These are phyloP conservation scores for Amiota minor DNA, from an alignment of 2,888 invertebrate species.

Conservation along the genomic window DNA sequence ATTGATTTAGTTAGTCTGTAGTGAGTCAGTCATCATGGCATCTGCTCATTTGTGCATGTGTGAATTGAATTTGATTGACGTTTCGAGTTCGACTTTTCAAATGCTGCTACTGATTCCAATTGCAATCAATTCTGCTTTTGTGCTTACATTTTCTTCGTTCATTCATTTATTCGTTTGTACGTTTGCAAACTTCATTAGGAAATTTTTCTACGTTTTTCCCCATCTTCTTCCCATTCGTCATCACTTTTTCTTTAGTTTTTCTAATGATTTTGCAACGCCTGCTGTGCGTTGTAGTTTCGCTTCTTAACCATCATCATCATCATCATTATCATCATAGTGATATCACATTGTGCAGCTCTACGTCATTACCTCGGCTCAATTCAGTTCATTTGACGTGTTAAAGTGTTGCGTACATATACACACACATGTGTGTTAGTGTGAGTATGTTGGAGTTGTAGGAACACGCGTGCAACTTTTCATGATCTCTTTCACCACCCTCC, in stretches of 20 bases:
- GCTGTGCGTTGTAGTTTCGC: neutral
- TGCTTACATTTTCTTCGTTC: conserved; percentile 40
- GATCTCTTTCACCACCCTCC: neutral
- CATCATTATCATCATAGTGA: neutral
- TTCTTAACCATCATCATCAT: neutral
- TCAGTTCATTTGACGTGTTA: conserved; percentile 17
- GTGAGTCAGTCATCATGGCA: conserved; percentile 16
- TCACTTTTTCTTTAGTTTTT: conserved; percentile 49
- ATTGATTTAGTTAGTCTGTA: neutral
- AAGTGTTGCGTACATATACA: neutral
- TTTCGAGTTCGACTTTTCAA: conserved; percentile 56
- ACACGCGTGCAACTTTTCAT: neutral
- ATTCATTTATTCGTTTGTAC: conserved; percentile 42
- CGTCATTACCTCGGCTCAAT: conserved; percentile 17
- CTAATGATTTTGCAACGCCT: neutral
- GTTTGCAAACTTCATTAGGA: conserved; percentile 65
- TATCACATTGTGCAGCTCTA: conserved; percentile 1
- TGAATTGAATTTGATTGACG: conserved; percentile 67
- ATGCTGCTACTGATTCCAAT: conserved; percentile 64
- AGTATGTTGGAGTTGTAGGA: neutral
- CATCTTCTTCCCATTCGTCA: conserved; percentile 31
- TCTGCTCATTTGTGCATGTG: conserved; percentile 42
- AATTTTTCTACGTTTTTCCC: conserved; percentile 43
- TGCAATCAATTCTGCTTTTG: conserved; percentile 65
- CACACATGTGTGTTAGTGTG: neutral